These are phyloP conservation scores for Montipora cactus DNA, from an alignment of 64 coral and sea anemone species.

Conservation along the genomic window DNA sequence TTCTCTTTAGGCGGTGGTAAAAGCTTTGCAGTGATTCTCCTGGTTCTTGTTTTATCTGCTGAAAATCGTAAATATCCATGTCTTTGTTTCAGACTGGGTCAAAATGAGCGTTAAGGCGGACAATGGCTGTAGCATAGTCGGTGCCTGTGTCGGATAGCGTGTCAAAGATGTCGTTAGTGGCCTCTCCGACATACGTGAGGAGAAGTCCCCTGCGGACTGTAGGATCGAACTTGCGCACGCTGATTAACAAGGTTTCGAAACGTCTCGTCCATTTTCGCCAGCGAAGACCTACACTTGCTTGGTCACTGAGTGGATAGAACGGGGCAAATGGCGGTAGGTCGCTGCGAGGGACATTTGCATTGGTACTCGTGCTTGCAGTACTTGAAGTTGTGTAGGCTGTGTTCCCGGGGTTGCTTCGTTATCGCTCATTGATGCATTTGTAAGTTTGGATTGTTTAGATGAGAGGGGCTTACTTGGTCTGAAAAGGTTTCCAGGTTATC, in stretches of 20 bases:
- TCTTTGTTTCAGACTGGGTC: neutral
- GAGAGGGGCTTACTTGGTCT: no score
- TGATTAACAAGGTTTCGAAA: slow-evolving; percentile 38
- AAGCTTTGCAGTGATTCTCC: slow-evolving; percentile 29
- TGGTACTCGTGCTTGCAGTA: neutral
- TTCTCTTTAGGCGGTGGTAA: slow-evolving; percentile 31
- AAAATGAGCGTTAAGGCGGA: no score
- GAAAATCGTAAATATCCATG: slow-evolving; percentile 26
- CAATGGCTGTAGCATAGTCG: neutral
- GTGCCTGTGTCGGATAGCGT: slow-evolving; percentile 6
- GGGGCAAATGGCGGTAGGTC: slow-evolving; percentile 40
- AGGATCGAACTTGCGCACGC: slow-evolving; percentile 1
- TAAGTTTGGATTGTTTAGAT: no score
- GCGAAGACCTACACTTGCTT: slow-evolving; percentile 1
- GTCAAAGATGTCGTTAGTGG: slow-evolving; percentile 56
- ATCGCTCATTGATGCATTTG: no score
- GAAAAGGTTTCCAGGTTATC: no score
- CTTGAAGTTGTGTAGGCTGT: neutral
- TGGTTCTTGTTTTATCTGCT: neutral
- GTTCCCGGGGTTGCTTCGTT: no score
- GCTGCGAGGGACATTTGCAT: slow-evolving; percentile 11
- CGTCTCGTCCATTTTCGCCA: slow-evolving; percentile 49
- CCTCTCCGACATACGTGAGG: slow-evolving; percentile 46
- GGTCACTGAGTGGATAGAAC: slow-evolving; percentile 29
- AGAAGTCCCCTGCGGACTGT: slow-evolving; percentile 38